A percentile compares a stretch with the other conserved stretches of the same genome.
phyloP scores from a whole-genome alignment of 2,888 invertebrate genomes.

The Ochlodes sylvanus region DNA sequence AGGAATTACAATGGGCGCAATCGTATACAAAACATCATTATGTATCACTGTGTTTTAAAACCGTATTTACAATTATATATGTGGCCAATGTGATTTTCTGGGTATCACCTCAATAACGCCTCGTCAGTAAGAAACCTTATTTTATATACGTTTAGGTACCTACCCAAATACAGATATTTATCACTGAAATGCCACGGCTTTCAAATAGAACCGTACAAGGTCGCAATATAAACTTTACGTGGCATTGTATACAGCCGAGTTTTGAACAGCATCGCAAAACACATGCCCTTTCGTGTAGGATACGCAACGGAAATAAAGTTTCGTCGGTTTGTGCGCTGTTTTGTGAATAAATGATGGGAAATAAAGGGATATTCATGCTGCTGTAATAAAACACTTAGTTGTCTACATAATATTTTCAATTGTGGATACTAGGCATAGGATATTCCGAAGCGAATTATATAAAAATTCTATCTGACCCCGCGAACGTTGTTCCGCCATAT shows the following conservation, averaged over 20 bases:
- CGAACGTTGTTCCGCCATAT: too few relatives aligned
- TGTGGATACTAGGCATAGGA: too few relatives aligned
- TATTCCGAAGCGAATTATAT: too few relatives aligned
- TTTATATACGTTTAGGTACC: not conserved
- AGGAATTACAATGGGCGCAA: too few relatives aligned
- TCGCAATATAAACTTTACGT: not conserved
- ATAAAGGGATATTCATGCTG: conserved; percentile 5
- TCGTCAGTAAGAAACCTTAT: not conserved
- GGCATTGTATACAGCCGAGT: not conserved
- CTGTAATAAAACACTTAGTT: conserved; percentile 6
- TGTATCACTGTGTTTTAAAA: too few relatives aligned
- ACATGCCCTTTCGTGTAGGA: conserved; percentile 10
- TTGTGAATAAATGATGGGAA: conserved; percentile 8
- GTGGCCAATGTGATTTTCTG: too few relatives aligned
- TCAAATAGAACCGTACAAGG: not conserved
- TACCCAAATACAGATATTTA: conserved; percentile 33
- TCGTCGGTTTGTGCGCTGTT: conserved; percentile 13
- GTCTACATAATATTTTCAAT: too few relatives aligned
- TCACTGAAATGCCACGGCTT: conserved; percentile 24
- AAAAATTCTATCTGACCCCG: too few relatives aligned
- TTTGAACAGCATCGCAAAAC: not conserved
- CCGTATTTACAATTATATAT: too few relatives aligned
- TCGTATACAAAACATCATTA: too few relatives aligned
- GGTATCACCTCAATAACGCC: not conserved
- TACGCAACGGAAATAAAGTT: conserved; percentile 16